Conservation (phyloP, 2,888 invertebrate species). For the Holacanthella duospinosa region DNA sequence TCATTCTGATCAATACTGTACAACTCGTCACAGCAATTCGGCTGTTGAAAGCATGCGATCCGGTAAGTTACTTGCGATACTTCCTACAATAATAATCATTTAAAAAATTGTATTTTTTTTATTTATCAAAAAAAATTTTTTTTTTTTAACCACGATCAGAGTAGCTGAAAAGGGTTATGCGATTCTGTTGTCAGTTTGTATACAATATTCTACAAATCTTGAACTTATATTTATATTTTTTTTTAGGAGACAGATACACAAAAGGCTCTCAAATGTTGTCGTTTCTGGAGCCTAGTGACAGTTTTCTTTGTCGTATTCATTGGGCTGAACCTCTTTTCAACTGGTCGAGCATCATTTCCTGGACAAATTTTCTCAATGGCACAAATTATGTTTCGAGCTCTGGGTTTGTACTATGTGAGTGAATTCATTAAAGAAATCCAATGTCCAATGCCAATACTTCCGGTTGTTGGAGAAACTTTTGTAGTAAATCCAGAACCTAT, state of each 20-base stretch:
- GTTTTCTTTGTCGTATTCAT: conserved; percentile 11
- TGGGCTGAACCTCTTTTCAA: conserved; percentile 8
- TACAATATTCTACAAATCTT: neutral
- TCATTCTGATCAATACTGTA: conserved; percentile 6
- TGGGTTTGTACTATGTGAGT: conserved; percentile 9
- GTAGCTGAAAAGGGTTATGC: too few relatives aligned
- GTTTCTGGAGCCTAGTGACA: conserved; percentile 9
- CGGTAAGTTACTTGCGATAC: neutral
- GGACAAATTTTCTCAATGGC: conserved; percentile 12
- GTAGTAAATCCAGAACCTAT: neutral
- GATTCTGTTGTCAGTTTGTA: too few relatives aligned
- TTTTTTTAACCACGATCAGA: too few relatives aligned
- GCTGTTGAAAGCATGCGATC: conserved; percentile 7
- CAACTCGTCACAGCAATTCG: conserved; percentile 12
- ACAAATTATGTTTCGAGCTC: conserved; percentile 9
- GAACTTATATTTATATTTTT: neutral
- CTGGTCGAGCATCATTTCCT: conserved; percentile 7
- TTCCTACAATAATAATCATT: too few relatives aligned
- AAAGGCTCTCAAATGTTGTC: conserved; percentile 9
- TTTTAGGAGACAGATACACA: conserved; percentile 2
- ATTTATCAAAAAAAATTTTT: too few relatives aligned
- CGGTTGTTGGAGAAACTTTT: neutral
- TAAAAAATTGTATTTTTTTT: neutral
- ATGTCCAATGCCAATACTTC: conserved; percentile 2
- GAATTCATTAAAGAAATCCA: conserved; percentile 11